phyloP scores from a whole-genome alignment of 2,113 vertebrate genomes.

The Scomber japonicus region DNA sequence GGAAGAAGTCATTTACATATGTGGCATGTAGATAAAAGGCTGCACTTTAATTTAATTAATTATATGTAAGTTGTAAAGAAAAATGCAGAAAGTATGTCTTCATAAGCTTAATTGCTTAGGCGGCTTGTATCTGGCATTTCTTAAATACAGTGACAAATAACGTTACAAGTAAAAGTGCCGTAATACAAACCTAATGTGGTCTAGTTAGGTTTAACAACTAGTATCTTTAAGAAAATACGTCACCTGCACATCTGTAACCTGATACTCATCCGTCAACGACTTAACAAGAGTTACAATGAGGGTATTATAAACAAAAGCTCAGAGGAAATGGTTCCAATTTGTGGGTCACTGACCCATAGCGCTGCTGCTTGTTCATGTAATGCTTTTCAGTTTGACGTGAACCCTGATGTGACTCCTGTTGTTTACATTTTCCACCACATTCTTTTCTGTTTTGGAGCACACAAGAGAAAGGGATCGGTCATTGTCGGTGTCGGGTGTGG shows the following conservation, averaged over 20 bases:
- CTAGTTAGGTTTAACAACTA: conserved; percentile 15
- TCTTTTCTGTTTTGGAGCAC: conserved; percentile 37
- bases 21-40: not conserved
- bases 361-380: conserved; percentile 26
- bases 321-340: conserved; percentile 47
- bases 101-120: not conserved
- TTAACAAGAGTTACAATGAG: conserved; percentile 37
- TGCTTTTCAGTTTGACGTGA: conserved; percentile 32
- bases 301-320: conserved; percentile 36
- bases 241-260: conserved; percentile 52
- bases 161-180: not conserved
- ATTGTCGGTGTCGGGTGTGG: conserved; percentile 48
- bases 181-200: conserved; percentile 46
- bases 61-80: not conserved
- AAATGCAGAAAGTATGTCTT: conserved; percentile 17
- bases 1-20: conserved; percentile 31
- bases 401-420: conserved; percentile 59
- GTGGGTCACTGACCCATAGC: conserved; percentile 50
- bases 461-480: conserved; percentile 16
- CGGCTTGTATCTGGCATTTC: not conserved
- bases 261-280: conserved; percentile 31
- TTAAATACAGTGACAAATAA: conserved; percentile 11
- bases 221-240: conserved; percentile 36
- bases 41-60: conserved; percentile 8
- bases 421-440: conserved; percentile 71